Conservation (phyloP, 2,797 vertebrate species). For the Pempheris klunzingeri region DNA sequence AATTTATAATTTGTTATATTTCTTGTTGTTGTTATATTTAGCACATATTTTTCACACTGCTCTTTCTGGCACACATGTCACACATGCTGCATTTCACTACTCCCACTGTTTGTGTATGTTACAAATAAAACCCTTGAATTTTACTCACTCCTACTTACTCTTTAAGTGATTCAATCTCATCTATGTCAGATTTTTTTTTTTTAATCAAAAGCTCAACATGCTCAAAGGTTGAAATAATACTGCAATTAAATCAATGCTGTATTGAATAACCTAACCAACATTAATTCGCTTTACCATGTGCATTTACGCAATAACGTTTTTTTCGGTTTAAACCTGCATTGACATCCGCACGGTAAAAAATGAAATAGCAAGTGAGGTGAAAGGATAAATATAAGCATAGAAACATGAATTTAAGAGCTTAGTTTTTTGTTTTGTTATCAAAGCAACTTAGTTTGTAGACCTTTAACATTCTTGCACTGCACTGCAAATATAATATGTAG, state of each 20-base stretch:
- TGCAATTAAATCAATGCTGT: too few species aligned
- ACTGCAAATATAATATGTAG: neutral
- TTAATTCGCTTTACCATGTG: neutral
- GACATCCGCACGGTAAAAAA: neutral
- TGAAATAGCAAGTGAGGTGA: too few species aligned
- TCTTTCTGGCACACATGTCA: neutral
- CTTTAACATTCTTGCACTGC: neutral
- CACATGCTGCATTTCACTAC: neutral
- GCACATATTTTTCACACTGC: neutral
- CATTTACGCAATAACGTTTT: neutral
- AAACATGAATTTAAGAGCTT: conserved; percentile 1
- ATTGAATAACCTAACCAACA: conserved; percentile 1
- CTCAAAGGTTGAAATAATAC: conserved; percentile 11
- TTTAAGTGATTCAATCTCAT: conserved; percentile 2
- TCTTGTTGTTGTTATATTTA: neutral
- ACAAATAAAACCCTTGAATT: conserved; percentile 14
- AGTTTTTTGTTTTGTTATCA: conserved; percentile 11
- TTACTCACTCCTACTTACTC: too few species aligned
- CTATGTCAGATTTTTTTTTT: neutral
- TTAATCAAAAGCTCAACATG: conserved; percentile 13
- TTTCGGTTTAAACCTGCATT: neutral
- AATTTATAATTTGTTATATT: neutral
- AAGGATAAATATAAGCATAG: neutral
- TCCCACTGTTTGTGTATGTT: neutral
- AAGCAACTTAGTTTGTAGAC: neutral